Evolutionary conservation across 1,140 invertebrate species (phyloP), one percentile per base, ranked within the genome.

Genomic region (Drosophila sp.): DNA sequence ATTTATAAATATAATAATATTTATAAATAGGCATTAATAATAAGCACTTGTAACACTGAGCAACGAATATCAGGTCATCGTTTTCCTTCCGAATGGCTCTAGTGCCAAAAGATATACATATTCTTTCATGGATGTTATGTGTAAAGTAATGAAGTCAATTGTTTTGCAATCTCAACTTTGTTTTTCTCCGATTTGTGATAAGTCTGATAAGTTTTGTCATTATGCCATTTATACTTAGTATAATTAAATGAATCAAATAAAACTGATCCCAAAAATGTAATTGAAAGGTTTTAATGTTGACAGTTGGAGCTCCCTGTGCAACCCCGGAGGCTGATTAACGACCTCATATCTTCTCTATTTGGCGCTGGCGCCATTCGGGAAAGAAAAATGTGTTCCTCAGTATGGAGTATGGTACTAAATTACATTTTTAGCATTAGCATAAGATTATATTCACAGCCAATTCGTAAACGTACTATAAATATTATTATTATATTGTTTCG

Each of bases 391-490:
- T 32, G 29, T 41, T 60, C 10, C 27, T 61, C 58, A n/a, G 41
- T 47, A 47, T 47, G 25, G 44, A 47, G 44, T 47, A 3, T 50
- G 44, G n/a, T 35, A 25, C n/a, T 69, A 67, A 75, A 66, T 66
- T 77, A 63, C 65, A 72, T 47, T 57, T 56, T 57, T 56, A 76
- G 77, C 68, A 57, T 50, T 78, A 80, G 72, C 78, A 64, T 81
- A 72, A 66, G 38, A 86, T 47, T 66, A 70, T 85, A 72, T 87
- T 86, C 82, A 86, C 82, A 86, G 82, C 82, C 82, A 82, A 86
- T 86, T 80, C 50, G 60, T 77, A 79, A 72, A 84, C 70, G 27
- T 79, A 72, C 55, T 80, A 33, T 38, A 65, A 44, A 57, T 50
- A 50, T 50, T 50, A 50, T 50, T 47, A 47, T 47, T 50, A 64